These are phyloP conservation scores for Pristionchus mayeri DNA, from an alignment of 2,888 invertebrate species.

Conservation along the genomic window DNA sequence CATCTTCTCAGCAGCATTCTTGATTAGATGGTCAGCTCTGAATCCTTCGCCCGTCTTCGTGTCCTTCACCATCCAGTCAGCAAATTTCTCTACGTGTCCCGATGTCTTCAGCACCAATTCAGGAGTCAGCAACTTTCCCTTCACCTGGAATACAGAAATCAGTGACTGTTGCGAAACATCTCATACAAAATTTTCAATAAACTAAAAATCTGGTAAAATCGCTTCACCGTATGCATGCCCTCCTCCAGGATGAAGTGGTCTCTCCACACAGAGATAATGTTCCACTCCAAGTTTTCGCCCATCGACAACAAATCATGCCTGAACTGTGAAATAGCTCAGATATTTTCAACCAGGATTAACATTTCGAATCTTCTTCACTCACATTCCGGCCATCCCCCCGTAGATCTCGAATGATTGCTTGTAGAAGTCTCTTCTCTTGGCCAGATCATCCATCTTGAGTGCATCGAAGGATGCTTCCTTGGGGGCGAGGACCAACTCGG, in stretches of 20 bases:
- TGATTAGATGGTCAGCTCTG: constrained; percentile 95
- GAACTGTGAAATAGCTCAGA: constrained; percentile 48
- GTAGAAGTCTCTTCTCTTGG: constrained; percentile 96
- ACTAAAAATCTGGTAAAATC: too few species aligned
- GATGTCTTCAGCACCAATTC: constrained; percentile 97
- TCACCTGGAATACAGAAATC: constrained; percentile 81
- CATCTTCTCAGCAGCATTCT: constrained; percentile 78
- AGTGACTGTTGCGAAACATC: too few species aligned
- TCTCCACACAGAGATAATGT: constrained; percentile 91
- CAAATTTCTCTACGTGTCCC: constrained; percentile 98
- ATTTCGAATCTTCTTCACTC: not conserved
- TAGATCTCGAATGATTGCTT: constrained; percentile 99
- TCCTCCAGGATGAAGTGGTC: constrained; percentile 96
- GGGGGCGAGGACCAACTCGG: constrained; percentile 85
- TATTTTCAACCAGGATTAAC: too few species aligned
- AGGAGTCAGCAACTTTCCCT: constrained; percentile 96
- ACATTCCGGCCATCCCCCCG: constrained; percentile 83
- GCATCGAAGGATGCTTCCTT: constrained; percentile 85
- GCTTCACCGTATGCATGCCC: constrained; percentile 90
- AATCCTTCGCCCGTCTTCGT: constrained; percentile 95
- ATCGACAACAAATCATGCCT: constrained; percentile 95
- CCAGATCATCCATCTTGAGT: constrained; percentile 93
- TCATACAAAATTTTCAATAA: too few species aligned
- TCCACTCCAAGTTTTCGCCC: constrained; percentile 98
- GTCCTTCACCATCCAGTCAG: constrained; percentile 99